Conservation (phyloP, 2,888 invertebrate genomes). For the Apoderus coryli region DNA sequence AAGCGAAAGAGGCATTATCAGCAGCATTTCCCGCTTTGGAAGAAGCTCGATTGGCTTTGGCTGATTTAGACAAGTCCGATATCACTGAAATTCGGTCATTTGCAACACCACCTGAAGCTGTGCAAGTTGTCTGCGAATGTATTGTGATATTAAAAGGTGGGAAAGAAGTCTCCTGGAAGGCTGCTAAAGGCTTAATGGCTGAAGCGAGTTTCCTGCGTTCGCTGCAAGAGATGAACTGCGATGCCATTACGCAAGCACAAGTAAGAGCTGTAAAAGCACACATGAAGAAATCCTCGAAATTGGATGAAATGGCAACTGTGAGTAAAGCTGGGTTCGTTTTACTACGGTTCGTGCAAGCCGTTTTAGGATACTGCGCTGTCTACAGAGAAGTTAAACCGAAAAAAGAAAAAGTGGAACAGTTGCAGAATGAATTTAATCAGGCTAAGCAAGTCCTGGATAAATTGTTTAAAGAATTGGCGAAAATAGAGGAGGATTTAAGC, state of each 20-base stretch:
- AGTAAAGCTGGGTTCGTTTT: constrained; percentile 79
- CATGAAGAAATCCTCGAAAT: constrained; percentile 53
- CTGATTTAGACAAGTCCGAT: constrained; percentile 75
- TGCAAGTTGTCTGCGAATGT: constrained; percentile 81
- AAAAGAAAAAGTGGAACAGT: constrained; percentile 63
- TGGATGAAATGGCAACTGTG: constrained; percentile 72
- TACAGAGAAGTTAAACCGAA: constrained; percentile 76
- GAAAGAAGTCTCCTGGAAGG: constrained; percentile 81
- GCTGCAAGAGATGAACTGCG: constrained; percentile 77
- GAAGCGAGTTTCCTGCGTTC: constrained; percentile 70
- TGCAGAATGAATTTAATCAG: constrained; percentile 57
- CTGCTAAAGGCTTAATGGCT: constrained; percentile 85
- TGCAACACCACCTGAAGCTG: constrained; percentile 80
- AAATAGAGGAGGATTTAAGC: constrained; percentile 53
- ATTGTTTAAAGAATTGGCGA: constrained; percentile 57
- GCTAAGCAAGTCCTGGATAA: constrained; percentile 50
- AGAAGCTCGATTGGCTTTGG: constrained; percentile 62
- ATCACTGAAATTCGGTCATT: constrained; percentile 88
- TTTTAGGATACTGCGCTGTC: constrained; percentile 79
- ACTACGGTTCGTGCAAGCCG: constrained; percentile 72
- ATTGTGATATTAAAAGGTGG: constrained; percentile 71
- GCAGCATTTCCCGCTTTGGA: constrained; percentile 78
- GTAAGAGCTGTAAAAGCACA: constrained; percentile 56
- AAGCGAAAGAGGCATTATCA: constrained; percentile 66
- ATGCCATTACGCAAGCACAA: constrained; percentile 56